Percentiles rank a stretch among this genome's conserved stretches.
Conservation (phyloP, 2,888 invertebrate species). For the Nomada fucata region DNA sequence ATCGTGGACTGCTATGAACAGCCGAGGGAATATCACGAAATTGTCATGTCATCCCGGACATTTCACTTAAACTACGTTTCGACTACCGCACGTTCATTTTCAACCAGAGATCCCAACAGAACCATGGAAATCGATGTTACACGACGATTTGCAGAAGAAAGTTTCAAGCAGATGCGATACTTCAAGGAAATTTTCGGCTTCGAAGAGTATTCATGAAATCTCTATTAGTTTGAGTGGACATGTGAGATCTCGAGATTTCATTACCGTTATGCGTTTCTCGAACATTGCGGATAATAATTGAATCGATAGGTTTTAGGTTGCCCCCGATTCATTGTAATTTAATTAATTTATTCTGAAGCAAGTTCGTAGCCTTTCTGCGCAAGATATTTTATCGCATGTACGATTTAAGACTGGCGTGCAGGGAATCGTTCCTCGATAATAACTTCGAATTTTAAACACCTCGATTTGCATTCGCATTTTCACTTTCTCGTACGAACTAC, state of each 20-base stretch:
- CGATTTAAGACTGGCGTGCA: background rate
- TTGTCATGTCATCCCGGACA: conserved; percentile 61
- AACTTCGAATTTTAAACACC: too few relatives aligned
- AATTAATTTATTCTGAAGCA: too few relatives aligned
- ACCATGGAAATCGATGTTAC: conserved; percentile 27
- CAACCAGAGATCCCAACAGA: background rate
- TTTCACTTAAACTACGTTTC: conserved; percentile 46
- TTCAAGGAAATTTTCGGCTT: background rate
- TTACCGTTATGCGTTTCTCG: too few relatives aligned
- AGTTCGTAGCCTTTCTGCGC: too few relatives aligned
- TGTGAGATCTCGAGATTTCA: too few relatives aligned
- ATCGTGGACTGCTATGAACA: conserved; percentile 24
- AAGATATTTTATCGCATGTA: background rate
- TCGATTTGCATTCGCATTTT: background rate
- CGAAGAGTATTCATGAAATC: background rate
- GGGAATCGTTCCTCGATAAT: background rate
- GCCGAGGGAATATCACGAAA: conserved; percentile 40
- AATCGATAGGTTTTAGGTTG: too few relatives aligned
- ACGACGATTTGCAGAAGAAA: background rate
- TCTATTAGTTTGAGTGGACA: background rate
- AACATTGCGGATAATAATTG: too few relatives aligned
- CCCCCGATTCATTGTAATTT: too few relatives aligned
- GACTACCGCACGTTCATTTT: background rate
- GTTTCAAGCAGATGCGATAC: background rate
- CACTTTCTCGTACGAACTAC: background rate